These are phyloP conservation scores for Ammospiza caudacuta DNA, from an alignment of 2,113 vertebrate species.

Conservation along the genomic window DNA sequence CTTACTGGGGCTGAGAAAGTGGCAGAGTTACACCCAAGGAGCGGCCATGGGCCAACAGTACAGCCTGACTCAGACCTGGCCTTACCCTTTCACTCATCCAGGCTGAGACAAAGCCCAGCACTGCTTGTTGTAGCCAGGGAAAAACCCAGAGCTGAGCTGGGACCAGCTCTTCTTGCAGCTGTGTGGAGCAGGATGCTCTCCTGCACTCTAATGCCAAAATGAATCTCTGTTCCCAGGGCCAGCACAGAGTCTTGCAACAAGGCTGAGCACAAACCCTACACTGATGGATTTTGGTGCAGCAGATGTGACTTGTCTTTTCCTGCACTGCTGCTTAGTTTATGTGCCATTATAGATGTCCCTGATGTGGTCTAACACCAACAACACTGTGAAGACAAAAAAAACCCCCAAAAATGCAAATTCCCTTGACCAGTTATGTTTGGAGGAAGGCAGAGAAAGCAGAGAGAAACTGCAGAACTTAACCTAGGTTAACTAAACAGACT, in stretches of 20 bases:
- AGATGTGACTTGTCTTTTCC: not conserved
- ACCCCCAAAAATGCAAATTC: not conserved
- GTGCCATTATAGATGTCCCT: not conserved
- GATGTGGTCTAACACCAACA: not conserved
- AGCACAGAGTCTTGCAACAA: not conserved
- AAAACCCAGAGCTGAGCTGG: not conserved
- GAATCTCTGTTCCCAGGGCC: not conserved
- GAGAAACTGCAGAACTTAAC: constrained; percentile 44
- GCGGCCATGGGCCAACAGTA: not conserved
- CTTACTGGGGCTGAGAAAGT: not conserved
- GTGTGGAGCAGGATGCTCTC: not conserved
- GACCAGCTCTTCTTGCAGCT: not conserved
- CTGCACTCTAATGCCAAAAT: not conserved
- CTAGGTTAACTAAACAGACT: constrained; percentile 53
- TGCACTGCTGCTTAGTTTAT: not conserved
- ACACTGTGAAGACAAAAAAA: not conserved
- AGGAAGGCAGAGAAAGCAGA: not conserved
- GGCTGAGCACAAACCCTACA: not conserved
- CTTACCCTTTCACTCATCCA: not conserved
- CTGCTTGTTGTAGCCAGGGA: not conserved
- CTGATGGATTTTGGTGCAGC: not conserved
- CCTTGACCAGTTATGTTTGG: not conserved
- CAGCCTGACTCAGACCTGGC: not conserved
- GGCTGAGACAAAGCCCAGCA: not conserved
- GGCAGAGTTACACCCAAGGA: not conserved